phyloP scores from a whole-genome alignment of 2,888 invertebrate species.

The Camponotus fellah region DNA sequence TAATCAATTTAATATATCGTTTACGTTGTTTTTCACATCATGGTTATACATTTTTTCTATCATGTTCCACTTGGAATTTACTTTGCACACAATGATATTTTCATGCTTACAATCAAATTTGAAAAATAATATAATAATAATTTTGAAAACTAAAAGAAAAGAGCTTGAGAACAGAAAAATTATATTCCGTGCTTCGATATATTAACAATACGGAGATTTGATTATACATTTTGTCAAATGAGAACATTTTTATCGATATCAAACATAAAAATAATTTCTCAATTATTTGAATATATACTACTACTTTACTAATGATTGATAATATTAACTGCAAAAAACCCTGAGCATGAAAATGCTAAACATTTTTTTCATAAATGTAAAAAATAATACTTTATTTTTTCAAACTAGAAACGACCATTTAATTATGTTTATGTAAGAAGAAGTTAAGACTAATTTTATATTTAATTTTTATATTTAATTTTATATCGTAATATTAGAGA shows the following conservation, averaged over 20 bases:
- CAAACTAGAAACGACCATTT: neutral
- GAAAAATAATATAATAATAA: neutral
- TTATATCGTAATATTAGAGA: neutral
- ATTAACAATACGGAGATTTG: neutral
- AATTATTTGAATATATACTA: neutral
- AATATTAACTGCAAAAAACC: neutral
- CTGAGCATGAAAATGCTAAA: neutral
- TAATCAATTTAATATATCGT: neutral
- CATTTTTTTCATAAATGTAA: neutral
- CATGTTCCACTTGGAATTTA: neutral
- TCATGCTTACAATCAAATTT: neutral
- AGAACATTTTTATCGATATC: neutral
- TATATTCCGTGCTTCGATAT: neutral
- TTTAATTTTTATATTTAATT: neutral
- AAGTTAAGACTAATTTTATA: neutral
- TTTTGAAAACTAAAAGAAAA: neutral
- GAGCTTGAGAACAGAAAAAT: neutral
- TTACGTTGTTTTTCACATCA: neutral
- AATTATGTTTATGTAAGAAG: constrained; percentile 1
- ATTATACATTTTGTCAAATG: neutral
- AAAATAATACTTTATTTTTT: constrained; percentile 5
- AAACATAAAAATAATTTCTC: neutral
- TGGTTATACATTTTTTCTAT: neutral
- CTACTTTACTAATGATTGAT: neutral
- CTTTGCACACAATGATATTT: neutral